Evolutionary conservation across 2,113 vertebrate species (phyloP).

Genomic region (Cavia porcellus): DNA sequence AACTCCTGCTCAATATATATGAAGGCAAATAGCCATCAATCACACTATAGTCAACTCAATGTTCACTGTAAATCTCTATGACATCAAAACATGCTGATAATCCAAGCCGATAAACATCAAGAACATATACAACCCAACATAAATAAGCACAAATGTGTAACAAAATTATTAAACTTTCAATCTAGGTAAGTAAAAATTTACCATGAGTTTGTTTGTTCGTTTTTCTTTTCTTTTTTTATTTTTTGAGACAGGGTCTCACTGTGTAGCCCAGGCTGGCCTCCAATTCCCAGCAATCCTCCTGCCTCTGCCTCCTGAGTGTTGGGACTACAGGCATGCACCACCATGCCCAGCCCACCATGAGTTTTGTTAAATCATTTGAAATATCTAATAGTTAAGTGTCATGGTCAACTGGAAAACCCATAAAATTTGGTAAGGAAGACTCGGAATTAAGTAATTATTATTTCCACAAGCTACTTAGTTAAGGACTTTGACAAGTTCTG

Average conservation of each 20-base stretch:
- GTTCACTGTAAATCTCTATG: not conserved
- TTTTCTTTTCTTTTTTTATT: not conserved
- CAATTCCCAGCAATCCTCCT: no score
- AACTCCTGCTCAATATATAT: not conserved
- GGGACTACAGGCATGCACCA: no score
- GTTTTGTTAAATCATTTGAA: constrained; percentile 21
- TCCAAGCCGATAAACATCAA: not conserved
- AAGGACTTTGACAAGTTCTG: not conserved
- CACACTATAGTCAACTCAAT: not conserved
- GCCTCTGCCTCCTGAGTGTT: no score
- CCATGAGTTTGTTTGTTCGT: not conserved
- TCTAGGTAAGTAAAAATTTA: constrained; percentile 57
- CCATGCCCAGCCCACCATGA: not conserved
- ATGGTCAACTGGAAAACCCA: not conserved
- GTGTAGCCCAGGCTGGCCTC: no score
- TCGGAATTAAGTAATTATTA: constrained; percentile 1
- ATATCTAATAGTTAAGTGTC: not conserved
- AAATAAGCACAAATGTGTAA: not conserved
- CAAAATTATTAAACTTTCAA: constrained; percentile 24
- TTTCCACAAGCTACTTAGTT: constrained; percentile 32
- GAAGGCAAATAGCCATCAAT: not conserved
- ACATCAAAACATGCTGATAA: not conserved
- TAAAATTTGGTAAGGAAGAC: not conserved
- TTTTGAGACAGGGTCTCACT: no score
- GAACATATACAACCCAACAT: not conserved